Base-by-base conservation (phyloP, 2,888 invertebrate species). In the Catocala nupta region DNA sequence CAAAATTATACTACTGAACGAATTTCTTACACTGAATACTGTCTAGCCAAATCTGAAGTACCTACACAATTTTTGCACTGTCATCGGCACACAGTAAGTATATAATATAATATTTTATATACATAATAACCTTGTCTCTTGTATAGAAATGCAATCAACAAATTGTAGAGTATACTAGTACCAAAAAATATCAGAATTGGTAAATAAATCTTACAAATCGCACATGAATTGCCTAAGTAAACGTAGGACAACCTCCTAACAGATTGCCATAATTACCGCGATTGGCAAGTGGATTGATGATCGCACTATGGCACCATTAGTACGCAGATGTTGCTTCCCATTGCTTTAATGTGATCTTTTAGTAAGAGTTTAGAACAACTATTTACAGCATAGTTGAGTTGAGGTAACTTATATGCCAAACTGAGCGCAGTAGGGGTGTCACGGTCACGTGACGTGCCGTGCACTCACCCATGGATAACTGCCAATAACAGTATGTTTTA, bases 361-460 rank as follows among this genome's bases (percentile, higher is more conserved):
- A 59, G 55, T 36, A 44, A 25, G 25, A 25, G 25, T n/a, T n/a
- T n/a, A 3, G 25, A 25, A 3, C 25, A 25, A 39, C 6, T 39
- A 7, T 9, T 7, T 39, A 3, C 9, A 9, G 36, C 36, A 2
- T 39, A 39, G 36, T 9, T 39, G 8, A 39, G 6, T 44, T 42
- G 36, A 43, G 44, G 68, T 65, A 71, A 74, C 70, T 65, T 70
- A 63, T 64, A 73, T 63, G 71, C 64, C 69, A 59, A 73, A 68
- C 67, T 73, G 75, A 70, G 68, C 47, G 65, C 68, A 61, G 70
- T 63, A 72, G 76, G 79, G 82, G 81, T 81, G 81, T 84, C 78
- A 76, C 75, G 74, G 88, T 89, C 90, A 90, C 89, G 88, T 88
- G 83, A 90, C 81, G 81, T 89, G 77, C 83, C 89, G 89, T 90